These are phyloP conservation scores for Merluccius polli DNA, from an alignment of 2,797 vertebrate genomes.

Conservation along the genomic window DNA sequence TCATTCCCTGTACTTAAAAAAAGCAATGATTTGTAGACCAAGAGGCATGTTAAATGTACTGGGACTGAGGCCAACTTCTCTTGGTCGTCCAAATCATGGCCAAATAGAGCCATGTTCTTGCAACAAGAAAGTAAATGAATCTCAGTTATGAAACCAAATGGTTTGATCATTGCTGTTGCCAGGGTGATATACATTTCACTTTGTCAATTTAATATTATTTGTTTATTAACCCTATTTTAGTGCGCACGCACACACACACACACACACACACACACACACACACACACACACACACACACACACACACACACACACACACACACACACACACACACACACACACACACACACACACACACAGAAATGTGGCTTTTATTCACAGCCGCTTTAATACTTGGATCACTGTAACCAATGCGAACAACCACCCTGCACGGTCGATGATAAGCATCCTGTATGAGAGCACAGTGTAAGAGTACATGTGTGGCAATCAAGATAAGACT, in stretches of 20 bases:
- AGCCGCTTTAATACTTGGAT: not conserved
- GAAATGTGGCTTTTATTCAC: not conserved
- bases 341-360: too few relatives aligned
- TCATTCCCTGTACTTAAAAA: not conserved
- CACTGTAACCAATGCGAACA: not conserved
- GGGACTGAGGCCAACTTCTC: not conserved
- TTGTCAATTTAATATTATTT: not conserved
- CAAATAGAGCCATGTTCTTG: not conserved
- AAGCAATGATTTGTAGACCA: not conserved
- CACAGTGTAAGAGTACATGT: not conserved
- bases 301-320: too few relatives aligned
- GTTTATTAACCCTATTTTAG: too few relatives aligned
- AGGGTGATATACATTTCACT: not conserved
- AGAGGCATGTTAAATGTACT: not conserved
- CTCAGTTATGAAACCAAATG: not conserved
- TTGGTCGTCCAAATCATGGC: not conserved
- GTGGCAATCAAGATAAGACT: not conserved
- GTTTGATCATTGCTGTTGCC: not conserved
- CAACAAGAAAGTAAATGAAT: not conserved
- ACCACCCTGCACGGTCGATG: not conserved
- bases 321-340: too few relatives aligned
- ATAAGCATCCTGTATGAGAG: not conserved
- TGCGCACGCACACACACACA: too few relatives aligned
- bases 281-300: too few relatives aligned
- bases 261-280: too few relatives aligned